phyloP scores from a whole-genome alignment of 2,797 vertebrate species.

The Phrynocephalus guinanensis region DNA sequence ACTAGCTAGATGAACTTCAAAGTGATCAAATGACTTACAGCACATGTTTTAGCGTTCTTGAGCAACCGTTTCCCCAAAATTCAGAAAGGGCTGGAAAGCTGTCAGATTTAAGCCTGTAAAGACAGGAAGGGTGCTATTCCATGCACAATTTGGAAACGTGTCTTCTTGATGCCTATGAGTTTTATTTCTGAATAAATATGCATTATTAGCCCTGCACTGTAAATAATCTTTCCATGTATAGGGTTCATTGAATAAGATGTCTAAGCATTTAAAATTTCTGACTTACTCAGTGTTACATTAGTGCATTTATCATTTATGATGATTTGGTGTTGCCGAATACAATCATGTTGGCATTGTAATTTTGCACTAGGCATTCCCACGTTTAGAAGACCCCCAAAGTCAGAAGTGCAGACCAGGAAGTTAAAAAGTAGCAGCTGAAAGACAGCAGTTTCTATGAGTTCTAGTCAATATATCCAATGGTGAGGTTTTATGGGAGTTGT shows the following conservation, averaged over 20 bases:
- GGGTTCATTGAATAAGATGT: not conserved
- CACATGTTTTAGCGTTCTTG: not conserved
- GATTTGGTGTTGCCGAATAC: not conserved
- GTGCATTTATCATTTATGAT: not conserved
- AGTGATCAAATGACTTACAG: not conserved
- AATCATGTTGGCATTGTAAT: not conserved
- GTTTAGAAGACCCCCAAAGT: not conserved
- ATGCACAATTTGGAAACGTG: not conserved
- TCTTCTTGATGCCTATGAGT: not conserved
- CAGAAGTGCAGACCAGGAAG: not conserved
- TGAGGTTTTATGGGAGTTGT: too few species aligned
- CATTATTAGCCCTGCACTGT: not conserved
- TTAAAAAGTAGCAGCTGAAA: too few species aligned
- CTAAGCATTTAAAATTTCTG: not conserved
- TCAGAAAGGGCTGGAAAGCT: not conserved
- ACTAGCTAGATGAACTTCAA: not conserved
- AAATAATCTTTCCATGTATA: not conserved
- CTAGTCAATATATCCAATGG: too few species aligned
- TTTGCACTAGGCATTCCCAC: too few species aligned
- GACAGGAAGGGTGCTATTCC: not conserved
- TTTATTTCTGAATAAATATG: slow-evolving; percentile 2
- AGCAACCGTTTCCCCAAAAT: not conserved
- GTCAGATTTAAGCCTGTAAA: not conserved
- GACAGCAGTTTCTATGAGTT: too few species aligned
- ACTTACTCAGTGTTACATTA: not conserved